Base-by-base conservation (phyloP, 92 coral and sea anemone genomes). In the Phymanthus crucifer region DNA sequence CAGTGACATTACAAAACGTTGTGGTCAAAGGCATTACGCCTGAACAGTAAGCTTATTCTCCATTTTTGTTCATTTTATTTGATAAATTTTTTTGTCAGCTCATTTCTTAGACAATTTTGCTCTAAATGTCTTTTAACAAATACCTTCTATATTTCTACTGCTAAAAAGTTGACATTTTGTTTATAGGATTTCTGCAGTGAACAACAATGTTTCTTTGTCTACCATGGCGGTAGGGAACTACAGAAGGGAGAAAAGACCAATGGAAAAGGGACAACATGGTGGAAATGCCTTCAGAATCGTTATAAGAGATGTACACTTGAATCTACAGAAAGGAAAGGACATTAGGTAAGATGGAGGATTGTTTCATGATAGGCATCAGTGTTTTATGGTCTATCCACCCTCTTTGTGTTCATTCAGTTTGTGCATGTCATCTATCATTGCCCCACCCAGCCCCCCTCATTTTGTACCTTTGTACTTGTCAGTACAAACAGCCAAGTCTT, bases 1-100 rank as follows among this genome's bases (percentile, higher is more conserved):
- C 97, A 12, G 68, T 90, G 24, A 92, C 92, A 11, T 67, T 75
- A 73, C 97, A 92, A 90, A 75, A 83, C 54, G 80, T 92, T 87
- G 85, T 84, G 68, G 92, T 92, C 78, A 90, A 85, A 82, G 97
- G 94, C 40, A 78, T 90, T 56, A 69, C 90, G 10, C 89, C 97
- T 19, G 83, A 87, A 66, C 86, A 87, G 97, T 92, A 80, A 86
- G 97, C 43, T 32, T 5, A 0, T 45, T 10, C 23, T 57, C 26
- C 68, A 7, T 17, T 18, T 21, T 5, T n/a, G n/a, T n/a, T 13
- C 14, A 45, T 35, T 47, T 21, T 43, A 11, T 43, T 43, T 43
- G 45, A 10, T n/a, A n/a, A n/a, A n/a, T 17, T 43, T 0, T 43
- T 43, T 43, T 43, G 10, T 43, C 13, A 1, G 2, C 0, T 5